Evolutionary conservation across 2,113 vertebrate species (phyloP), one percentile per base, ranked within the genome.

Genomic region (Riparia riparia): DNA sequence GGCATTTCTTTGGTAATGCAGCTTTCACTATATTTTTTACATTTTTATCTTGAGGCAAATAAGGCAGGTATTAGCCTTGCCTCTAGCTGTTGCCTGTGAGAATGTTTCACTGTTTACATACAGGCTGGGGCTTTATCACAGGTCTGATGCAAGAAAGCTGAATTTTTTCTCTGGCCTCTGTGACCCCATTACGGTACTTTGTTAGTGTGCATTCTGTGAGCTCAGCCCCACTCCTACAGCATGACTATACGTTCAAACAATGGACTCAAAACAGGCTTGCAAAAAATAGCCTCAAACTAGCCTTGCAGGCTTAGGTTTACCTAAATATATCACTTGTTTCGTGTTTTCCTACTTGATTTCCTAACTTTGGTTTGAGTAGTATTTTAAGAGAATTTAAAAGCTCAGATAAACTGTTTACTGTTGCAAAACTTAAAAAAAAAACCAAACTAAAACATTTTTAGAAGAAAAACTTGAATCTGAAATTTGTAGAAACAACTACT

Each of bases 121-220:
- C 79, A 93, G 89, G 86, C 57, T 95, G 78, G 81, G 96, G 96
- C 49, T 90, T 94, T 96, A 93, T 85, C 86, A 91, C 88, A 88
- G 91, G 90, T 97, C 91, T 98, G 84, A 97, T 97, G 94, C 78
- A 96, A 97, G 83, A 97, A 97, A 97, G 97, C 88, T 95, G 71
- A 81, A 76, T 93, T 94, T 95, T 95, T 92, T 92, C 93, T 70
- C 65, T 95, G 86, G 60, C 91, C 97, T 89, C 95, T 71, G 93
- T 96, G 79, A 96, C 70, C 70, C 90, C 90, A 87, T 96, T 96
- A 93, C 83, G 79, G 88, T 92, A 89, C 80, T 96, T 95, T 89
- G 90, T 94, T 93, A 92, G 70, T 70, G 37, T 93, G 53, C 37
- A 82, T 94, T 98, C 92, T 95, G 90, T 37, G 51, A 97, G 92